Evolutionary conservation across 1,140 invertebrate genomes (phyloP).

Genomic region (Zaprionus ornatus): DNA sequence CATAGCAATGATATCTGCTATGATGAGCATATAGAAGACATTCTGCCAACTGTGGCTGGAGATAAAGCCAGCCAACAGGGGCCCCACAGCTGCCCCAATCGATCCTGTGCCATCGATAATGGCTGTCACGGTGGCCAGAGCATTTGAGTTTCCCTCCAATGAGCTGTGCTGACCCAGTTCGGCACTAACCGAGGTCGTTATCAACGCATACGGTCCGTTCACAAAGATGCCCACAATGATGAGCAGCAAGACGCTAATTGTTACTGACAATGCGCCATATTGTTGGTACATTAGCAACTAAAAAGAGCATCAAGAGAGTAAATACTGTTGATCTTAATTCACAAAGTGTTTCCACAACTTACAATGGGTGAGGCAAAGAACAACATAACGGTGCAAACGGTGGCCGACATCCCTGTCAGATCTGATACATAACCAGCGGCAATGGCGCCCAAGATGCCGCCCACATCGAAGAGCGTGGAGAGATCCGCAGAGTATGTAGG

Average conservation of each 20-base stretch:
- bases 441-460: constrained; percentile 95
- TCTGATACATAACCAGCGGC: constrained; percentile 94
- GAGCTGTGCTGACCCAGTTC: constrained; percentile 94
- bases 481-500: constrained; percentile 91
- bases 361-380: constrained; percentile 92
- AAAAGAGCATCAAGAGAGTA: not conserved
- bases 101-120: constrained; percentile 99
- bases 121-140: constrained; percentile 97
- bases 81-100: constrained; percentile 95
- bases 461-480: constrained; percentile 96
- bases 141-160: constrained; percentile 93
- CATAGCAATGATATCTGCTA: constrained; percentile 91
- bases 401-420: constrained; percentile 91
- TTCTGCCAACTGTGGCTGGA: constrained; percentile 90
- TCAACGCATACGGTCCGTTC: constrained; percentile 97
- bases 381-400: constrained; percentile 93
- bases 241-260: constrained; percentile 89
- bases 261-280: constrained; percentile 87
- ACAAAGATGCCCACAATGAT: constrained; percentile 92
- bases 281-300: constrained; percentile 92
- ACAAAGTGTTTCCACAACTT: constrained; percentile 65
- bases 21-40: constrained; percentile 97
- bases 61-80: constrained; percentile 94
- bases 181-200: constrained; percentile 97
- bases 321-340: constrained; percentile 24